Percentiles rank a stretch among this genome's conserved stretches.
Conservation (phyloP, 1,140 invertebrate genomes). For the Sarcophaga bullata region DNA sequence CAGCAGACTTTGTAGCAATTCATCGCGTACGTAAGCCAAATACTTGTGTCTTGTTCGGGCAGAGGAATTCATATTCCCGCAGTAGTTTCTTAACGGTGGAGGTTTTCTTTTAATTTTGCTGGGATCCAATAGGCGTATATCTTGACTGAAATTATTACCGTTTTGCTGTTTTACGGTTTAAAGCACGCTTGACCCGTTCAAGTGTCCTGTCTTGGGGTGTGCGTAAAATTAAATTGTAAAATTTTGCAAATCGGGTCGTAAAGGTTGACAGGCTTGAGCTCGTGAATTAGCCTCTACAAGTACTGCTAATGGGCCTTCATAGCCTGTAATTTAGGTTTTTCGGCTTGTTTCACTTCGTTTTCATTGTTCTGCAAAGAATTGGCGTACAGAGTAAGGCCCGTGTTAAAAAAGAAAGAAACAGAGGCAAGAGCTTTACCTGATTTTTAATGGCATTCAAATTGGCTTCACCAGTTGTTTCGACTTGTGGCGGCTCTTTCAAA, state of each 20-base stretch:
- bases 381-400: not conserved
- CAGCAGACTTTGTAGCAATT: constrained; percentile 51
- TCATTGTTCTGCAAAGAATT: constrained; percentile 39
- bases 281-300: constrained; percentile 56
- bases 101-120: constrained; percentile 52
- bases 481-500: constrained; percentile 20
- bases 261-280: constrained; percentile 50
- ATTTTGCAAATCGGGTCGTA: constrained; percentile 54
- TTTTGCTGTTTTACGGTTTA: not conserved
- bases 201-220: constrained; percentile 49
- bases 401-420: too few relatives aligned
- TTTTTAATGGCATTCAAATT: constrained; percentile 34
- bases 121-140: constrained; percentile 48
- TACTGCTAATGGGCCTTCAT: constrained; percentile 54
- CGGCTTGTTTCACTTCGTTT: constrained; percentile 46
- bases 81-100: constrained; percentile 57
- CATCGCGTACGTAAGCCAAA: constrained; percentile 48
- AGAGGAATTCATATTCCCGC: constrained; percentile 54
- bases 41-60: constrained; percentile 48
- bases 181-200: constrained; percentile 50
- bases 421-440: not conserved
- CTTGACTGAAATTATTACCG: constrained; percentile 44
- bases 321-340: constrained; percentile 51
- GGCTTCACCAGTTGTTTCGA: not conserved
- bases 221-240: constrained; percentile 55